Percentiles rank a stretch among this genome's conserved stretches.
These are phyloP conservation scores for Strigamia crassipes DNA, from an alignment of 2,888 invertebrate species.

Conservation along the genomic window DNA sequence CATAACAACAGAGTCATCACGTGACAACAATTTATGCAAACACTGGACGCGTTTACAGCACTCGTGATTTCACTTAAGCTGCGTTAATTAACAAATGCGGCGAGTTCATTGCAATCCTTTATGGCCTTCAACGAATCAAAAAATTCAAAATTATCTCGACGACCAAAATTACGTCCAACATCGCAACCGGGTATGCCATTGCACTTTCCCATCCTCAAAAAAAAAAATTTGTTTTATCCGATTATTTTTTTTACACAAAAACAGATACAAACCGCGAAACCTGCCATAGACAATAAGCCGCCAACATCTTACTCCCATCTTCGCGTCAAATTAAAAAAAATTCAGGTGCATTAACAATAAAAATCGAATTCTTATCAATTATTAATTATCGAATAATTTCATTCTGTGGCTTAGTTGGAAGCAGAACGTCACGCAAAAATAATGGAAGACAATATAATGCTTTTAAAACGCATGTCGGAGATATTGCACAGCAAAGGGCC, in stretches of 20 bases:
- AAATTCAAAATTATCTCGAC: conserved; percentile 12
- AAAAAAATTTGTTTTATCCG: not conserved
- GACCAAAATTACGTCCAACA: conserved; percentile 12
- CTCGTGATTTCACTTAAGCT: not conserved
- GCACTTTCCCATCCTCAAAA: not conserved
- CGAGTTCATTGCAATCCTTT: conserved; percentile 12
- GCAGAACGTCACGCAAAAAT: conserved; percentile 30
- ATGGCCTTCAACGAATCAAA: conserved; percentile 26
- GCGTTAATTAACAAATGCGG: not conserved
- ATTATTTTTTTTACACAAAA: too few relatives aligned
- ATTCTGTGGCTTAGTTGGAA: not conserved
- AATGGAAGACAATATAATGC: conserved; percentile 16
- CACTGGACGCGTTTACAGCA: not conserved
- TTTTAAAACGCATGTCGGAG: conserved; percentile 25
- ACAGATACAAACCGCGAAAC: not conserved
- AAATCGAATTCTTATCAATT: too few relatives aligned
- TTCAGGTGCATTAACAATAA: not conserved
- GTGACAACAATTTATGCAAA: not conserved
- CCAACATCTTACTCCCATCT: not conserved
- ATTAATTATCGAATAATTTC: too few relatives aligned
- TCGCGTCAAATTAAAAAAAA: not conserved
- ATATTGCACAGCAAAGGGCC: conserved; percentile 27
- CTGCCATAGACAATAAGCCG: conserved; percentile 9
- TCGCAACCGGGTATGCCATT: not conserved
- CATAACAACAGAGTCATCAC: conserved; percentile 6